Base-by-base conservation (phyloP, 2,888 invertebrate species). In the Nephrotoma appendiculata region DNA sequence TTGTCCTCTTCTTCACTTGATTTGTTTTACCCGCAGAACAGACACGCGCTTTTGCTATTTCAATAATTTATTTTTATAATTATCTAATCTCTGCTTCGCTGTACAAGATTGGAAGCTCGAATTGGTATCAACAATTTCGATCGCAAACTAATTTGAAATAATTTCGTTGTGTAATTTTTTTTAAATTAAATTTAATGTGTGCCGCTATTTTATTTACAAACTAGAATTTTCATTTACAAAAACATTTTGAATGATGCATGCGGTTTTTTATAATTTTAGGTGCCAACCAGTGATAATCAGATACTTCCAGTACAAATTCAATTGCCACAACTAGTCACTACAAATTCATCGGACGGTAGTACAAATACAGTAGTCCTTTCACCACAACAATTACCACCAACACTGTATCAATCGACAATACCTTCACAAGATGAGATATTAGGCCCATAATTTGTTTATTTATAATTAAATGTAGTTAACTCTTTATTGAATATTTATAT, bases 251-350 rank as follows among this genome's bases (percentile, higher is more conserved):
- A 3, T 31, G 2, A 31, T 31, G 31, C 31, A 31, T 71, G 15
- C 4, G 19, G 19, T 7, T 85, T 7, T 41, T 85, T 41, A 41
- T 86, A 15, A 86, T 87, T 88, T 19, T 89, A 94, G 94, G 94
- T 94, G 87, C 94, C 94, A n/a, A 93, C 94, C 41, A 93, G 93
- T 88, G 88, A 89, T 87, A 94, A 93, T 90, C 92, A 93, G 88
- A 93, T 93, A 88, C 92, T 94, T 87, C 94, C 94, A 0, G 94
- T 95, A 19, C 94, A 94, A 90, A 95, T 95, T 88, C 94, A 94
- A 92, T 93, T 95, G 89, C 94, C 94, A 12, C 94, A 93, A 87
- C 87, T 89, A 41, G 87, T 89, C 19, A 88, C 89, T 71, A 89
- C 92, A 90, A 88, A 88, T 84, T 44, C 87, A 52, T 52, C 87